Evolutionary conservation across 2,113 vertebrate genomes (phyloP), one percentile per base, ranked within the genome.

Genomic region (Speoplatyrhinus poulsoni): DNA sequence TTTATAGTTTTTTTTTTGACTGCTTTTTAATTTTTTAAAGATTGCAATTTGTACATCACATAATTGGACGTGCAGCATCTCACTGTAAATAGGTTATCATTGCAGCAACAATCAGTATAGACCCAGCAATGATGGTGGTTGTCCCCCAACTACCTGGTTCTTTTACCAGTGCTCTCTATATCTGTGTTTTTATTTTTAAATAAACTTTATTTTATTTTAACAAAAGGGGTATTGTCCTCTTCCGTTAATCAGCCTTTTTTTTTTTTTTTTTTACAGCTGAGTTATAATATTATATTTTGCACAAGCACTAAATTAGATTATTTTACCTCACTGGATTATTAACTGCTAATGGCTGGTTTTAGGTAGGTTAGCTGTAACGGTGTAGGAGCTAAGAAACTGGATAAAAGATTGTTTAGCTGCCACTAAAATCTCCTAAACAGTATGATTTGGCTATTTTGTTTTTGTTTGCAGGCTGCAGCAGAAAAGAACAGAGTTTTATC

Each of bases 51-150:
- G 46, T 70, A 52, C 82, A 69, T 89, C 87, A 82, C 9, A 66
- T 87, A 80, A 89, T 82, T 75, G 86, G 83, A 86, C 90, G 82
- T 75, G 47, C 68, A 83, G 68, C 72, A 70, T 89, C 79, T 83
- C 70, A 88, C 75, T 87, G 89, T 91, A 90, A 87, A 88, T 90
- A 90, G 53, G 72, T 71, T 76, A 13, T 85, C 81, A 75, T 87
- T 90, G 90, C 91, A 90, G 85, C 84, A 91, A 90, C 89, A 91
- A 91, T 91, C 86, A 91, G 69, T 62, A 50, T 79, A 85, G 87
- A 88, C 79, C 80, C 84, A 81, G 64, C 53, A 12, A 68, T 69
- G 82, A 81, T 81, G 73, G 77, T 55, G 83, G 73, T 78, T 77
- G 78, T 26, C 56, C 11, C 9, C 79, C 62, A 17, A 62, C 73